phyloP scores from a whole-genome alignment of 2,797 vertebrate genomes.

The Poecilia picta region DNA sequence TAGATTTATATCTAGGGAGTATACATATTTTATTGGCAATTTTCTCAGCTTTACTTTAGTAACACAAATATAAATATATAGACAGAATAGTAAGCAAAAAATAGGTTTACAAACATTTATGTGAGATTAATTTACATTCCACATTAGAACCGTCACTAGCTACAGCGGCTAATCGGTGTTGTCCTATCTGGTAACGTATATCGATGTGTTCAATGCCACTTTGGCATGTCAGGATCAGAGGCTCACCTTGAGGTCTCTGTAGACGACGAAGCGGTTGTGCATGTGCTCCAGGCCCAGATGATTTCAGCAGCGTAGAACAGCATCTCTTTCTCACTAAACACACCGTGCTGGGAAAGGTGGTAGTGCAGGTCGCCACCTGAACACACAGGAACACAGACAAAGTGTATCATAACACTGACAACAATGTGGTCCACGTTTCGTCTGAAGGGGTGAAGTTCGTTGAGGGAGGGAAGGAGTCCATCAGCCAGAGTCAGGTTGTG shows the following conservation, averaged over 20 bases:
- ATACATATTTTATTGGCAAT: too few species aligned
- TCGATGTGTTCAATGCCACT: neutral
- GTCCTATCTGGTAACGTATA: too few species aligned
- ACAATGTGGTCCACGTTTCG: neutral
- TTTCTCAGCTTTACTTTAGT: too few species aligned
- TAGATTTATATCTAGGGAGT: too few species aligned
- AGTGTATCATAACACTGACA: neutral
- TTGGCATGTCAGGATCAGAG: neutral
- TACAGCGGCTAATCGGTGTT: too few species aligned
- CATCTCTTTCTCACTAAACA: conserved; percentile 98
- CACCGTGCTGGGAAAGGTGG: conserved; percentile 96
- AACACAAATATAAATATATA: too few species aligned
- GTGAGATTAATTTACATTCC: too few species aligned
- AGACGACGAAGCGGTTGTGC: conserved; percentile 96
- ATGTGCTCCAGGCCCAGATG: conserved; percentile 98
- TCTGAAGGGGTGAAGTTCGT: conserved; percentile 21
- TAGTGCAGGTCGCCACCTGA: conserved; percentile 97
- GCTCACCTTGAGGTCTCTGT: conserved; percentile 95
- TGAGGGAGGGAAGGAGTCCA: conserved; percentile 3
- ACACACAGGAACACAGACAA: neutral
- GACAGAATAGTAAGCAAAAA: too few species aligned
- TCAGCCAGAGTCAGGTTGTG: neutral
- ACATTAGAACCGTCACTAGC: too few species aligned
- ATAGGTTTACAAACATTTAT: too few species aligned
- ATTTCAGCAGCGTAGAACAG: conserved; percentile 97